Evolutionary conservation across 2,113 vertebrate genomes (phyloP).

Genomic region (Pollimyrus isidori): DNA sequence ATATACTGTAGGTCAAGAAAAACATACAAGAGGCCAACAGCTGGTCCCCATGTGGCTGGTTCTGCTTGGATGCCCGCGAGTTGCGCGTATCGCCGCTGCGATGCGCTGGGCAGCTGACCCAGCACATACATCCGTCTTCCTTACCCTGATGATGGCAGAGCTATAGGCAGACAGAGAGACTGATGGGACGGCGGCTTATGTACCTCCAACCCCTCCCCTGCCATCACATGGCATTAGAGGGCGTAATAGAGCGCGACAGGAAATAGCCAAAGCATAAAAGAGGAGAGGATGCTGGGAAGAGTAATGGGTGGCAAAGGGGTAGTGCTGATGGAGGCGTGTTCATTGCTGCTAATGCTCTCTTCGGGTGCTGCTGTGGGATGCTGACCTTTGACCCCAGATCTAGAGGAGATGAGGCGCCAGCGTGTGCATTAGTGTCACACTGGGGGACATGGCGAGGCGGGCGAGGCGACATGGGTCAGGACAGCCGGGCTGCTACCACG

Average conservation of each 20-base stretch:
- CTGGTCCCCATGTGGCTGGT: neutral
- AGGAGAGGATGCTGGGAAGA: conserved; percentile 7
- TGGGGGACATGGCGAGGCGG: conserved; percentile 33
- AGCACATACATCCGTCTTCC: conserved; percentile 62
- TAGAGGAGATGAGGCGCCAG: conserved; percentile 37
- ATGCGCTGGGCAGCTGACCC: conserved; percentile 36
- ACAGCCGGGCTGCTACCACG: conserved; percentile 26
- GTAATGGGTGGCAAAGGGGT: conserved; percentile 21
- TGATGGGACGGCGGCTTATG: conserved; percentile 26
- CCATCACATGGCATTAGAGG: conserved; percentile 51
- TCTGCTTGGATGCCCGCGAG: neutral
- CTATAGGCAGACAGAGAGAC: conserved; percentile 46
- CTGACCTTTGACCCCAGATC: conserved; percentile 40
- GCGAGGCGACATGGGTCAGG: neutral
- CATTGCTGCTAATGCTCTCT: conserved; percentile 51
- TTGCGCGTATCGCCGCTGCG: conserved; percentile 15
- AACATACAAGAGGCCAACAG: conserved; percentile 30
- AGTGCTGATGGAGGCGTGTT: conserved; percentile 36
- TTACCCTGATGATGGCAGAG: conserved; percentile 52
- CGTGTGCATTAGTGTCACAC: conserved; percentile 44
- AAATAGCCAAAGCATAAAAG: conserved; percentile 51
- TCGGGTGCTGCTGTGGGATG: conserved; percentile 13
- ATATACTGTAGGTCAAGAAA: conserved; percentile 62
- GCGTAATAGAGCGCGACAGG: conserved; percentile 49
- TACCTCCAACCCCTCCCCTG: conserved; percentile 31